Conservation (phyloP, 2,888 invertebrate species). For the Imbricaverruca yamaguchii region DNA sequence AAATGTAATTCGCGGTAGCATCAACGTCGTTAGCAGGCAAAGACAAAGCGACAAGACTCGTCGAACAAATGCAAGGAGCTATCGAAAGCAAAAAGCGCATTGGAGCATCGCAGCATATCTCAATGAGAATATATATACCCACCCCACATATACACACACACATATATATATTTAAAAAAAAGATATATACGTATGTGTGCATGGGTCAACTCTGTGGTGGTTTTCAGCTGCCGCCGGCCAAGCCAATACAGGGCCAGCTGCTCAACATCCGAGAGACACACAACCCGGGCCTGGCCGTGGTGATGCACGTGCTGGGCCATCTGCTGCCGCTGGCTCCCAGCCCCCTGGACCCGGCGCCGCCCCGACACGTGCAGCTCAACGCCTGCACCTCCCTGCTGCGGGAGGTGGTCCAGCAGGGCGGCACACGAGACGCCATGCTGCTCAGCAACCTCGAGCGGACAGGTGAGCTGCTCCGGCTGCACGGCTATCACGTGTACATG, state of each 20-base stretch:
- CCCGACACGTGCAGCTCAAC: conserved; percentile 6
- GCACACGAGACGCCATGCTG: conserved; percentile 4
- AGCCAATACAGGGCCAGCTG: neutral
- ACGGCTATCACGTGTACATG: too few species aligned
- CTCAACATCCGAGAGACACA: neutral
- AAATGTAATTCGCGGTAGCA: too few species aligned
- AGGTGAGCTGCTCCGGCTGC: neutral
- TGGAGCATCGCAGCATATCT: too few species aligned
- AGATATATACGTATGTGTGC: too few species aligned
- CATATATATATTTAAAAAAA: too few species aligned
- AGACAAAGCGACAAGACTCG: too few species aligned
- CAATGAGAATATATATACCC: too few species aligned
- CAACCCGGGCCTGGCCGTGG: conserved; percentile 1
- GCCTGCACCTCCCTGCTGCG: neutral
- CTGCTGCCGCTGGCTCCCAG: neutral
- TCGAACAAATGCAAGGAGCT: too few species aligned
- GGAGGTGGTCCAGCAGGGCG: neutral
- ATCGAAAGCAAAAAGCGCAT: too few species aligned
- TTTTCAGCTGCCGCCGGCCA: neutral
- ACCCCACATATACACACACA: too few species aligned
- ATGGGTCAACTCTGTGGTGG: too few species aligned
- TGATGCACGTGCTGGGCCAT: conserved; percentile 16
- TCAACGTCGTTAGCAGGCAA: too few species aligned
- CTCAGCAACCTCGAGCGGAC: conserved; percentile 6
- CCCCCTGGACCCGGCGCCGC: neutral